A percentile compares a stretch with the other conserved stretches of the same genome.
phyloP scores from a whole-genome alignment of 2,888 invertebrate genomes.

The Ptychoptera contaminata region DNA sequence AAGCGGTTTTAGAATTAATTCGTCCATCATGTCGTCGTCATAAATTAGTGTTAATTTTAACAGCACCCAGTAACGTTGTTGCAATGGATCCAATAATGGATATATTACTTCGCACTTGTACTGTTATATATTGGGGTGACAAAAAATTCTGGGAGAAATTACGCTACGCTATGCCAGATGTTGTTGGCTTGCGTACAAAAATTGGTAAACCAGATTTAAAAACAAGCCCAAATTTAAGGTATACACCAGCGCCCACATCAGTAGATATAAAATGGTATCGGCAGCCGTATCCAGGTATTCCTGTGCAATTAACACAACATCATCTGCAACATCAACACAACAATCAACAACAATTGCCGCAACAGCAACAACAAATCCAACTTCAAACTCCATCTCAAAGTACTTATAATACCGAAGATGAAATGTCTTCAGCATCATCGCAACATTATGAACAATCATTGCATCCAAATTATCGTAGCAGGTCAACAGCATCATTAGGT shows the following conservation, averaged over 20 bases:
- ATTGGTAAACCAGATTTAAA: constrained; percentile 33
- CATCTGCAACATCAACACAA: background rate
- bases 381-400: background rate
- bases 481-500: constrained; percentile 1
- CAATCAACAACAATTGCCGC: background rate
- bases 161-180: constrained; percentile 65
- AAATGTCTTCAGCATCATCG: constrained; percentile 1
- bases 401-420: constrained; percentile 5
- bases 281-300: background rate
- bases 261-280: constrained; percentile 3
- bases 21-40: constrained; percentile 34
- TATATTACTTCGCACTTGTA: constrained; percentile 51
- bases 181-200: constrained; percentile 22
- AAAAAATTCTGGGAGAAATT: constrained; percentile 82
- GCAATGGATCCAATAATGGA: constrained; percentile 63
- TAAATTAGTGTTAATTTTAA: constrained; percentile 39
- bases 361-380: constrained; percentile 4
- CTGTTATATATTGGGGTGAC: constrained; percentile 62
- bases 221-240: constrained; percentile 36
- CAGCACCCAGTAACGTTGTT: constrained; percentile 49
- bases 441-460: constrained; percentile 6
- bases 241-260: constrained; percentile 57
- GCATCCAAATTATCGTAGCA: background rate
- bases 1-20: constrained; percentile 39
- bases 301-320: constrained; percentile 4